Base-by-base conservation (phyloP, 2,888 invertebrate species). In the Drosophila picticornis region DNA sequence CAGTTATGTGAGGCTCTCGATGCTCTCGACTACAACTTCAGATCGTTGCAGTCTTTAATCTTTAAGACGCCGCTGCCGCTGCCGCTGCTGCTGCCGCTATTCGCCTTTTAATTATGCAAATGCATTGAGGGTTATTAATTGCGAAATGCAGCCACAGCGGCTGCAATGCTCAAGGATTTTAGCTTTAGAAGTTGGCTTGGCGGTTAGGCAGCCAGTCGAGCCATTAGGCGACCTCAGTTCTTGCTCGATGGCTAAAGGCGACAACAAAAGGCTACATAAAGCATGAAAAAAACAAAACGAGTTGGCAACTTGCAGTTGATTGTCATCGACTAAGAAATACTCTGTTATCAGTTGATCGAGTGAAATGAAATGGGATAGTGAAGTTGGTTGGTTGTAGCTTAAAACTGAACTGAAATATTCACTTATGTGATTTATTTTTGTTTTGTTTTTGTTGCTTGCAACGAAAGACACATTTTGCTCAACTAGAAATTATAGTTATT, bases 101-200 rank as follows among this genome's bases (percentile, higher is more conserved):
- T 46, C 50, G 70, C 66, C 76, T 86, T 90, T 90, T 88, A 88
- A 88, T 88, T 88, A 88, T 86, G 90, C 87, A 90, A 88, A 90
- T 88, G 69, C 82, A 80, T 75, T 73, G 84, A 81, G 75, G 81
- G 70, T 75, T 89, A 88, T 86, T 86, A 90, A 86, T 90, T 78
- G 80, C 75, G 61, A 84, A 84, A 69, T 80, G 80, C 75, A 61
- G 52, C 50, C 27, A 50, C 29, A 52, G 51, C 63, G 46, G 57
- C 53, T 32, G 57, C 38, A 56, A 62, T 62, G 65, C 67, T 62
- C 68, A 72, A 80, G 70, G 66, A 63, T 62, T 65, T 62, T 36
- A 50, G 58, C 70, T 69, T 75, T 69, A 38, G 63, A 75, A 72
- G 75, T 65, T 60, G 57, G 62, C 77, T 65, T 60, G 59, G 67